Evolutionary conservation across 2,797 vertebrate species (phyloP).

Genomic region (Allobates femoralis): DNA sequence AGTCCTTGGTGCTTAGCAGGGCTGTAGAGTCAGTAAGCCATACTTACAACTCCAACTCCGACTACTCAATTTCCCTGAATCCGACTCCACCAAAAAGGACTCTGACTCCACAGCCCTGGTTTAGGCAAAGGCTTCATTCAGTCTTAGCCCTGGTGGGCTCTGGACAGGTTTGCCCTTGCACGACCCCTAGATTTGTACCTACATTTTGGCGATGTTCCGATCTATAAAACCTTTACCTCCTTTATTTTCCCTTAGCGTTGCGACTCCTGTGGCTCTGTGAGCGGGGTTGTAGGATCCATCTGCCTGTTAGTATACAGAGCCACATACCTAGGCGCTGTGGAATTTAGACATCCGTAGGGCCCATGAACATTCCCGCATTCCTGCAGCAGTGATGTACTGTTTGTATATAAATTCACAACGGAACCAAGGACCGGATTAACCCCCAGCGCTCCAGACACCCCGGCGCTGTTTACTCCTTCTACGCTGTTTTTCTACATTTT

Average conservation of each 20-base stretch:
- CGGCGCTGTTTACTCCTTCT: background rate
- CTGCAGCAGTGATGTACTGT: constrained; percentile 47
- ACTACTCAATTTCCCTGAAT: too few species aligned
- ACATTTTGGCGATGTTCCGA: background rate
- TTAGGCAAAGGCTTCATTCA: too few species aligned
- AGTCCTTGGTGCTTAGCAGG: background rate
- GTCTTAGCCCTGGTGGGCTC: too few species aligned
- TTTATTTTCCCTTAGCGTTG: background rate
- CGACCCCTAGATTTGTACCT: background rate
- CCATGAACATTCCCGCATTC: constrained; percentile 41
- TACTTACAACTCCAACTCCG: too few species aligned
- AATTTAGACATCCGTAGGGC: constrained; percentile 52
- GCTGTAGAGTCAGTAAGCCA: too few species aligned
- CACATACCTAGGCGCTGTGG: constrained; percentile 49
- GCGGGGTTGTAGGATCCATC: background rate
- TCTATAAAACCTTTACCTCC: background rate
- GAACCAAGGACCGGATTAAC: constrained; percentile 21
- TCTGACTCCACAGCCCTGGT: too few species aligned
- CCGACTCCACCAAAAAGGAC: too few species aligned
- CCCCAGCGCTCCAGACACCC: background rate
- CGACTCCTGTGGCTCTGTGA: background rate
- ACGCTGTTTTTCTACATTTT: background rate
- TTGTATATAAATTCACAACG: constrained; percentile 25
- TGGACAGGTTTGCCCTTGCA: background rate
- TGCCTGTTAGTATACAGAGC: constrained; percentile 50